These are phyloP conservation scores for Myoxocephalus aenaeus DNA, from an alignment of 2,797 vertebrate genomes.

Conservation along the genomic window DNA sequence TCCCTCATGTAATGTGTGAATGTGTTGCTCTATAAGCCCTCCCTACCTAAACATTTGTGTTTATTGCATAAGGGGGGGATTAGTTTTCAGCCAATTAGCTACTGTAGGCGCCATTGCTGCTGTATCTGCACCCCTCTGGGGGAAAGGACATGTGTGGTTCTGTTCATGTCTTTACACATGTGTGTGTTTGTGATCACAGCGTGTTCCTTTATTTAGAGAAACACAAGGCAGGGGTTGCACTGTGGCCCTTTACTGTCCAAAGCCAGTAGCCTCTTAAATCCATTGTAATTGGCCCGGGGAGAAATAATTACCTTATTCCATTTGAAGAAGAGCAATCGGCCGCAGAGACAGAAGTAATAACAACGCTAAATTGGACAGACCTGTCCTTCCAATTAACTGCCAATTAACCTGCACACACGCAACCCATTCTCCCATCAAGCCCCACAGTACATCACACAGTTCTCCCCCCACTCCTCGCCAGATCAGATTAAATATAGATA, in stretches of 20 bases:
- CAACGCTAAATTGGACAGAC: slow-evolving; percentile 19
- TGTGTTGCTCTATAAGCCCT: not conserved
- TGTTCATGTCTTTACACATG: slow-evolving; percentile 31
- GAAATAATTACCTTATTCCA: slow-evolving; percentile 44
- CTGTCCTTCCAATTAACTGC: too few relatives aligned
- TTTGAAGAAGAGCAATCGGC: not conserved
- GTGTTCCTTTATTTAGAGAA: slow-evolving; percentile 18
- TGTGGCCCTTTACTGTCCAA: not conserved
- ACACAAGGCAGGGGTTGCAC: not conserved
- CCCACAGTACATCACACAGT: too few relatives aligned
- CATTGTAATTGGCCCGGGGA: slow-evolving; percentile 27
- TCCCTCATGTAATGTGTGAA: slow-evolving; percentile 26
- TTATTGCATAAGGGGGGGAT: slow-evolving; percentile 20
- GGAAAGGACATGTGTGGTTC: not conserved
- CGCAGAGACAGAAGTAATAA: not conserved
- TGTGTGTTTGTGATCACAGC: slow-evolving; percentile 19
- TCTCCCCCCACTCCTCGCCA: too few relatives aligned
- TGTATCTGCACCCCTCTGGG: not conserved
- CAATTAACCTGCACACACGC: too few relatives aligned
- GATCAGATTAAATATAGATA: too few relatives aligned
- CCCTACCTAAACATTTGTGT: not conserved
- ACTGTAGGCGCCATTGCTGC: not conserved
- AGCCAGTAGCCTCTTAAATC: slow-evolving; percentile 5
- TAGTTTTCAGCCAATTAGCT: slow-evolving; percentile 45
- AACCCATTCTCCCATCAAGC: too few relatives aligned